Conservation (phyloP, 2,113 vertebrate genomes). For the Pavo muticus region DNA sequence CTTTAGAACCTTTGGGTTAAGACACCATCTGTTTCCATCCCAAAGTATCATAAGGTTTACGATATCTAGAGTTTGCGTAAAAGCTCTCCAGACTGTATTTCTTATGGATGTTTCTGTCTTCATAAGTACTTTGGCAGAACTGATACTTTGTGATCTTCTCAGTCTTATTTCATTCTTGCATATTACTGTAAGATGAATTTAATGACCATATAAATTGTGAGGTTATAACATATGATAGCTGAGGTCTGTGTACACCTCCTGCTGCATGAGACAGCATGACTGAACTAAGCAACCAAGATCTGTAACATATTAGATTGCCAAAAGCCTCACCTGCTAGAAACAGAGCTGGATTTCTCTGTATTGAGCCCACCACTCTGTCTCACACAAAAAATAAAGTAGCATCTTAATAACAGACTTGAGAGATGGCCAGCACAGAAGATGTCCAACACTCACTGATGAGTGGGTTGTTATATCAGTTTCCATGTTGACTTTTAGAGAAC, state of each 20-base stretch:
- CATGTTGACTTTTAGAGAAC: not conserved
- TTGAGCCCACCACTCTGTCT: not conserved
- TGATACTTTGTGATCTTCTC: not conserved
- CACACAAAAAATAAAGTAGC: not conserved
- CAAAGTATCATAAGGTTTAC: not conserved
- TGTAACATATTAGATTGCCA: too few species aligned
- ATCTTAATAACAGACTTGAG: not conserved
- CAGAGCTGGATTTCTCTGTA: rapidly evolving
- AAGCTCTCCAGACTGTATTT: not conserved
- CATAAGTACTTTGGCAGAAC: not conserved
- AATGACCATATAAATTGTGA: not conserved
- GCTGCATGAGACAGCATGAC: not conserved
- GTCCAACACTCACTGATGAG: rapidly evolving
- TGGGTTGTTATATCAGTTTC: not conserved
- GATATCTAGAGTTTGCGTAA: rapidly evolving
- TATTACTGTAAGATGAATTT: not conserved
- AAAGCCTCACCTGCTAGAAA: not conserved
- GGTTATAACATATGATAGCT: not conserved
- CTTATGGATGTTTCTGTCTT: not conserved
- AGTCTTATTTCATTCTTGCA: not conserved
- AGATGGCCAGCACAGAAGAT: not conserved
- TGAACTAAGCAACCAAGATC: not conserved
- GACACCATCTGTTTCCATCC: not conserved
- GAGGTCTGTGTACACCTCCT: not conserved
- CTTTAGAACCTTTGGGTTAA: not conserved